Percentiles rank a stretch among this genome's conserved stretches.
Evolutionary conservation across 2,113 vertebrate species (phyloP).

Genomic region (Chionis minor): DNA sequence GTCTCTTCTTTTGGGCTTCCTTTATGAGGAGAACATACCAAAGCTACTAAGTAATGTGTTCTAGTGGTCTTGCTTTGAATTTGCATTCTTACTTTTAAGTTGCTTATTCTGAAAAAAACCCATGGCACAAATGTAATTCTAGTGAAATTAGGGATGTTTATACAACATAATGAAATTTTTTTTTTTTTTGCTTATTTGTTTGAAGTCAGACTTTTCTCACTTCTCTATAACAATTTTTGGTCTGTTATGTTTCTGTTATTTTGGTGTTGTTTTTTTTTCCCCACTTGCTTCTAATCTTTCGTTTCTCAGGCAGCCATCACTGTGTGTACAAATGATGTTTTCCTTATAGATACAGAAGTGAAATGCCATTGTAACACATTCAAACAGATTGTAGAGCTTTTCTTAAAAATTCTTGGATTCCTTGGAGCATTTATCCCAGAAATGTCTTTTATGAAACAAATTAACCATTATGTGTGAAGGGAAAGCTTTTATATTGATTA

Average conservation of each 20-base stretch:
- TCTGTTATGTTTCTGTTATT: not conserved
- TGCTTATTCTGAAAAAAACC: not conserved
- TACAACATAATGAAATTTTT: not conserved
- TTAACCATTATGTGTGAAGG: not conserved
- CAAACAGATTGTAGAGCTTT: not conserved
- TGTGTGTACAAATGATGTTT: not conserved
- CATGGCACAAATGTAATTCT: rapidly evolving
- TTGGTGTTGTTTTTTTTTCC: not conserved
- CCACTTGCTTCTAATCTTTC: not conserved
- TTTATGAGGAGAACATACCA: not conserved
- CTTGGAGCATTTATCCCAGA: not conserved
- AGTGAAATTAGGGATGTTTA: not conserved
- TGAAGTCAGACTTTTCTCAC: not conserved
- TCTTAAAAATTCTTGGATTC: not conserved
- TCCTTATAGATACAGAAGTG: not conserved
- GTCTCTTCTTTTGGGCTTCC: not conserved
- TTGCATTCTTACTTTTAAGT: not conserved
- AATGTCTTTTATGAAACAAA: not conserved
- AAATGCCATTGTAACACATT: not conserved
- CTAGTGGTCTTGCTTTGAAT: not conserved
- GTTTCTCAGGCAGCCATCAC: not conserved
- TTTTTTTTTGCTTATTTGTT: not conserved
- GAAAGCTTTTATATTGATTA: not conserved
- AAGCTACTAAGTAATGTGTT: not conserved
- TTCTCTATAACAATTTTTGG: not conserved